Evolutionary conservation across 2,113 vertebrate genomes (phyloP).

Genomic region (Phalacrocorax aristotelis): DNA sequence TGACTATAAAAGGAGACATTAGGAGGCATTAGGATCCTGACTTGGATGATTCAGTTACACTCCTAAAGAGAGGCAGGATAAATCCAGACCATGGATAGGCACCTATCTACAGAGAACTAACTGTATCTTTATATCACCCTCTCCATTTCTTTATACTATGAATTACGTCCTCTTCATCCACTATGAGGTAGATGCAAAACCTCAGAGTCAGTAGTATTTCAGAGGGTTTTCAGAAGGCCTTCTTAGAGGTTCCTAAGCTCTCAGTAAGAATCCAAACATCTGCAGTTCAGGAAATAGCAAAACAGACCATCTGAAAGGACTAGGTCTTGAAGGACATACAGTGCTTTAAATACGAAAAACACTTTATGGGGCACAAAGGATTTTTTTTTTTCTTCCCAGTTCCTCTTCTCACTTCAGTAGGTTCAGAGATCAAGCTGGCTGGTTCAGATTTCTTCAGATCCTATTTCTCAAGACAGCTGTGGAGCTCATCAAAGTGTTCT

Average conservation of each 20-base stretch:
- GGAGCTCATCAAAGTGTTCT: slow-evolving; percentile 55
- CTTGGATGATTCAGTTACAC: not conserved
- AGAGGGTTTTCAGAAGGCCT: not conserved
- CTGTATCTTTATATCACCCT: not conserved
- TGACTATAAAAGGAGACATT: slow-evolving; percentile 8
- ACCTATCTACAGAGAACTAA: not conserved
- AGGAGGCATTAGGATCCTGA: not conserved
- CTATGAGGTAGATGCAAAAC: not conserved
- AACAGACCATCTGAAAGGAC: not conserved
- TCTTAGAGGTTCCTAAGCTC: not conserved
- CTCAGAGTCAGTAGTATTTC: not conserved
- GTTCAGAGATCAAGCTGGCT: slow-evolving; percentile 54
- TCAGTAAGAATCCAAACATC: not conserved
- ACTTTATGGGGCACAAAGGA: not conserved
- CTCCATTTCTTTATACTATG: not conserved
- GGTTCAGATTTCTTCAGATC: slow-evolving; percentile 50
- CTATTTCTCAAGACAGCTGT: slow-evolving; percentile 55
- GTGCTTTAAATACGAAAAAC: slow-evolving; percentile 2
- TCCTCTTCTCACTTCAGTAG: slow-evolving; percentile 9
- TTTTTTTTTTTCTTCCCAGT: not conserved
- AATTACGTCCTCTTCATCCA: not conserved
- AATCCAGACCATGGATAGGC: not conserved
- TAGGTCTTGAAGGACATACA: not conserved
- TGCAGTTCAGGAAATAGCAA: not conserved
- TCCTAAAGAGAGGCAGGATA: not conserved